Evolutionary conservation across 2,888 invertebrate species (phyloP).

Genomic region (Eustalomyia histrio): DNA sequence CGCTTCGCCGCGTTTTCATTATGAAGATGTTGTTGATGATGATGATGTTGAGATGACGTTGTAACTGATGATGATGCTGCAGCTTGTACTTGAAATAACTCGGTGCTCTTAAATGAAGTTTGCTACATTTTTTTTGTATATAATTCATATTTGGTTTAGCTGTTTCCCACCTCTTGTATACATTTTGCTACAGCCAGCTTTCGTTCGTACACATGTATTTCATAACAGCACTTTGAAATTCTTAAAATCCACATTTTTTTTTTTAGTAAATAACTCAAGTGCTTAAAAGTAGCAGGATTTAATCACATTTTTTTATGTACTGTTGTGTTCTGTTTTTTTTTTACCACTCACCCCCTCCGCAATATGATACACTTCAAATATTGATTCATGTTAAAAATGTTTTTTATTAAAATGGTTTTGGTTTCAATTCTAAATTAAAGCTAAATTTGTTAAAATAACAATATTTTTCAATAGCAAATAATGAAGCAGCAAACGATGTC

Average conservation of each 20-base stretch:
- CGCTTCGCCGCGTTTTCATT: constrained; percentile 64
- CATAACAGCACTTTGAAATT: constrained; percentile 39
- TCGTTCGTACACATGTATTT: constrained; percentile 2
- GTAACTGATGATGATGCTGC: constrained; percentile 48
- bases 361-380: constrained; percentile 67
- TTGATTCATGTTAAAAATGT: constrained; percentile 54
- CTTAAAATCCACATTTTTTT: constrained; percentile 12
- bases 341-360: constrained; percentile 56
- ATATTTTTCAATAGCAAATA: constrained; percentile 53
- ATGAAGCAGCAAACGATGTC: constrained; percentile 18
- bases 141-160: constrained; percentile 43
- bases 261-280: constrained; percentile 52
- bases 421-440: constrained; percentile 56
- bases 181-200: background rate
- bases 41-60: constrained; percentile 27
- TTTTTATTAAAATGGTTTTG: constrained; percentile 36
- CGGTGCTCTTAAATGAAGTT: constrained; percentile 65
- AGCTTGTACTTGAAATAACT: constrained; percentile 51
- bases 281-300: constrained; percentile 62
- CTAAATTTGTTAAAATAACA: constrained; percentile 63
- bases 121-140: constrained; percentile 58
- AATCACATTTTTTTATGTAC: constrained; percentile 42
- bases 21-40: constrained; percentile 48
- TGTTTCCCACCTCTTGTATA: constrained; percentile 3
- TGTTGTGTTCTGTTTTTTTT: background rate